phyloP scores from a whole-genome alignment of 2,113 vertebrate genomes.

The Agapornis roseicollis region DNA sequence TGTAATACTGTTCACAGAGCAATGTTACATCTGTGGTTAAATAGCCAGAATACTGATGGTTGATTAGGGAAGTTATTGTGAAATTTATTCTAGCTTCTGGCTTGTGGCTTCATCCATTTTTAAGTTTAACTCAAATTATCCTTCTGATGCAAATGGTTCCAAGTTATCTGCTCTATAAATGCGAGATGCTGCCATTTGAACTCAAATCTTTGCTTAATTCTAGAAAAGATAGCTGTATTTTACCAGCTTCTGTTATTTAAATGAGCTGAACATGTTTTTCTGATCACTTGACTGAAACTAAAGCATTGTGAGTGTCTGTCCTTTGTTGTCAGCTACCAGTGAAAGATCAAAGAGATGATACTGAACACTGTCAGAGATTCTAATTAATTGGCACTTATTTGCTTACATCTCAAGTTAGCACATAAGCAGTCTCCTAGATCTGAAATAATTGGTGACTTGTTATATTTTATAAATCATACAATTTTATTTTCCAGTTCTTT shows the following conservation, averaged over 20 bases:
- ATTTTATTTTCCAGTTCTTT: slow-evolving; percentile 10
- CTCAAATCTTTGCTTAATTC: slow-evolving; percentile 42
- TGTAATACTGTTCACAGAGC: background rate
- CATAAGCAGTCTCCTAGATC: slow-evolving; percentile 1
- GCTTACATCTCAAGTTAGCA: slow-evolving; percentile 35
- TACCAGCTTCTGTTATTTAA: slow-evolving; percentile 67
- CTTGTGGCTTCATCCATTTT: slow-evolving; percentile 42
- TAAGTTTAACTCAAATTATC: slow-evolving; percentile 51
- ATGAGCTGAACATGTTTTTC: slow-evolving; percentile 45
- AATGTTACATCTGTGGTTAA: slow-evolving; percentile 14
- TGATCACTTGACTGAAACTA: slow-evolving; percentile 61
- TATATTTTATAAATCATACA: background rate
- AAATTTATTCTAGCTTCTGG: slow-evolving; percentile 28
- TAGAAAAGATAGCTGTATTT: slow-evolving; percentile 62
- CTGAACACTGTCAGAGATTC: background rate
- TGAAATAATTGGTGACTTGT: slow-evolving; percentile 14
- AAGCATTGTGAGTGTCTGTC: slow-evolving; percentile 36
- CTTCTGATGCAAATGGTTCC: slow-evolving; percentile 46
- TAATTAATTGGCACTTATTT: slow-evolving; percentile 31
- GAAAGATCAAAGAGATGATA: slow-evolving; percentile 31
- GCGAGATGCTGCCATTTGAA: slow-evolving; percentile 54
- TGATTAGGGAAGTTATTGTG: background rate
- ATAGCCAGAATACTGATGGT: slow-evolving; percentile 1
- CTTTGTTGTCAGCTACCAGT: slow-evolving; percentile 56
- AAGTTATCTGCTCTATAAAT: slow-evolving; percentile 63